Conservation (phyloP, 2,888 invertebrate species). For the Aporophyla lueneburgensis region DNA sequence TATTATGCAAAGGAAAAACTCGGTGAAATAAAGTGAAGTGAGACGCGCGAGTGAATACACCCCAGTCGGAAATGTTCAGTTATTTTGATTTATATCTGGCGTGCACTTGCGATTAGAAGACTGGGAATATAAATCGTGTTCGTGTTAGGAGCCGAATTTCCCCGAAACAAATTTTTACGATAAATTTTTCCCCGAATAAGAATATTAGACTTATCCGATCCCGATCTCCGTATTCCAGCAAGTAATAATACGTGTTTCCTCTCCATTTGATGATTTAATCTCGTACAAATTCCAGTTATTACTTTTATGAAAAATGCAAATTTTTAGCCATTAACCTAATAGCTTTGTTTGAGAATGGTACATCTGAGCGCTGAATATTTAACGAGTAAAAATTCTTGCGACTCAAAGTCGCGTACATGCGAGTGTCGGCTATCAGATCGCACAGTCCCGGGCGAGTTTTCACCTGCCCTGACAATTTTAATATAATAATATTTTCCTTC, state of each 20-base stretch:
- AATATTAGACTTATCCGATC: slow-evolving; percentile 29
- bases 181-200: slow-evolving; percentile 21
- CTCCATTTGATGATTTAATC: slow-evolving; percentile 56
- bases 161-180: slow-evolving; percentile 48
- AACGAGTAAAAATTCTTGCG: slow-evolving; percentile 59
- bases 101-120: slow-evolving; percentile 64
- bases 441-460: slow-evolving; percentile 67
- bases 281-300: slow-evolving; percentile 43
- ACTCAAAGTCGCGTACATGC: slow-evolving; percentile 60
- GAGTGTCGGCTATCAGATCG: slow-evolving; percentile 72
- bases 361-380: slow-evolving; percentile 57
- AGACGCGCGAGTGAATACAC: slow-evolving; percentile 75
- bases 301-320: slow-evolving; percentile 52
- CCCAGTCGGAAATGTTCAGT: slow-evolving; percentile 78
- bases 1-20: slow-evolving; percentile 70
- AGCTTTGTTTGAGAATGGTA: slow-evolving; percentile 53
- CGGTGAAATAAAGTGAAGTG: slow-evolving; percentile 72
- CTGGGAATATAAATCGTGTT: slow-evolving; percentile 51
- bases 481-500: slow-evolving; percentile 81
- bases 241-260: slow-evolving; percentile 45
- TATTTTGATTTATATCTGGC: slow-evolving; percentile 80
- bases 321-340: slow-evolving; percentile 53
- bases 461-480: slow-evolving; percentile 83
- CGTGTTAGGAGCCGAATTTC: slow-evolving; percentile 44
- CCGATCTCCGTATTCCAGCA: slow-evolving; percentile 9